Evolutionary conservation across 2,113 vertebrate species (phyloP), one percentile per base, ranked within the genome.

Genomic region (Cygnus atratus): DNA sequence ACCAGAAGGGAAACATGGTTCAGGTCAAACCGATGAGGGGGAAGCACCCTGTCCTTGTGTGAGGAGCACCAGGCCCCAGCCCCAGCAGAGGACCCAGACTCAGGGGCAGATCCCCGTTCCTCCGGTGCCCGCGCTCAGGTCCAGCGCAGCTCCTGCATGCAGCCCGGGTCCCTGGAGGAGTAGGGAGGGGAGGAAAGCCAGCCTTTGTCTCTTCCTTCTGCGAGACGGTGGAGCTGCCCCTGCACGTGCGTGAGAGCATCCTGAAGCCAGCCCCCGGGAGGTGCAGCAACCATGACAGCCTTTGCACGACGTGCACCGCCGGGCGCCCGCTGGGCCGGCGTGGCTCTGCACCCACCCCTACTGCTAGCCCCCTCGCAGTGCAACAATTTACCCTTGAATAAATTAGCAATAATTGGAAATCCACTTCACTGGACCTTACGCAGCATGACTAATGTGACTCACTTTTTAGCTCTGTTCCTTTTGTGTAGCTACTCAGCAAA

Each of bases 321-420:
- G 26, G 75, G 92, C 6, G 0, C 90, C 94, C 1, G 83, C 90
- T 90, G 94, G 67, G 83, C 50, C 22, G 7, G 65, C 11, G 61
- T 77, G 87, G 95, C 84, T 94, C 90, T 80, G 95, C 95, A 96
- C 88, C 92, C 85, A 94, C 90, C 93, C 95, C 95, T 92, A 93
- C 92, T 79, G 92, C 93, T 93, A 58, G 92, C 88, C 93, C 93
- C 86, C 95, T 95, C 2, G 0, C 95, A 93, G 96, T 70, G 95
- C 90, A 92, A 95, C 95, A 87, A 96, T 96, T 94, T 97, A 96
- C 80, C 88, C 93, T 88, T 91, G 96, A 92, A 97, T 96, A 97
- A 95, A 96, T 96, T 95, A 96, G 96, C 93, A 96, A 95, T 96
- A 94, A 97, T 50, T 95, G 95, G 96, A 96, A 97, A 97, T 91